Base-by-base conservation (phyloP, 2,888 invertebrate species). In the Latrodectus elegans region DNA sequence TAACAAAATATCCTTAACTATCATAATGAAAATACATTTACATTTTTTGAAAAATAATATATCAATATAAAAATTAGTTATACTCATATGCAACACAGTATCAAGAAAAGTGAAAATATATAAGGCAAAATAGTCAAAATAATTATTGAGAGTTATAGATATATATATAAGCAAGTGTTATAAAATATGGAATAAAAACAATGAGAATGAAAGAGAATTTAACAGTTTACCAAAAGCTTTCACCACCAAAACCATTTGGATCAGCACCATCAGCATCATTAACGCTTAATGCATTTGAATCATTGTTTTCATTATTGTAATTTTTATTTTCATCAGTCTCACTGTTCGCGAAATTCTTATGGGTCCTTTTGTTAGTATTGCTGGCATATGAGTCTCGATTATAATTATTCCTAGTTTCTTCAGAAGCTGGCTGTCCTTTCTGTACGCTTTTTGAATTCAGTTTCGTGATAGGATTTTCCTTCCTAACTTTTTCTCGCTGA, bases 251-350 rank as follows among this genome's bases (percentile, higher is more conserved):
- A 72, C 77, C 84, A 65, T 77, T 77, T 65, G 84, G 52, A 73
- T 84, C 84, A 9, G 84, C 70, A 77, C 84, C 84, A 72, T 84
- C 84, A 10, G 67, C 77, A 67, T 84, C 77, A 52, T 72, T 84
- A 12, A 55, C n/a, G n/a, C 26, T 68, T 38, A 49, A 72, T 71
- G 15, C 15, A 17, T 17, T 72, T 55, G 55, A 12, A 17, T 49
- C n/a, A 17, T 75, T 60, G 12, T 11, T 55, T 60, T 53, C 51
- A 12, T 74, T 67, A 22, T 26, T 55, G 51, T 70, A 15, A n/a
- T 22, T 60, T 14, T 82, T 75, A n/a, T 8, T 22, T 4, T 22
- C 11, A 38, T 22, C n/a, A 17, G 75, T 60, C 17, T 60, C 52
- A 60, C 14, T 60, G 60, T 73, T 80, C 60, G 60, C n/a, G 8